Conservation (phyloP, 2,113 vertebrate species). For the Centropus bengalensis region DNA sequence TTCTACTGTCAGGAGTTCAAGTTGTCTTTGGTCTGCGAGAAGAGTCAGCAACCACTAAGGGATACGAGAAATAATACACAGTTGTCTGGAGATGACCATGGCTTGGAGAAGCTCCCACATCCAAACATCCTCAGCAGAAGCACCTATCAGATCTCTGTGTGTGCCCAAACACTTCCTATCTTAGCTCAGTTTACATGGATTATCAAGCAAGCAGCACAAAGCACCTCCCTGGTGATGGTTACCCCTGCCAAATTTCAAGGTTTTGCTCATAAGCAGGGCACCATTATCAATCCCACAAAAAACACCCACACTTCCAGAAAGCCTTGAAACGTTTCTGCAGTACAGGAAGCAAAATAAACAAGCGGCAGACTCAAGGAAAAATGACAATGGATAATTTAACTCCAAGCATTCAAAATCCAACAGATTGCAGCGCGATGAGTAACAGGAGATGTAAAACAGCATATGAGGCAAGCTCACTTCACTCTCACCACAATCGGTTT, state of each 20-base stretch:
- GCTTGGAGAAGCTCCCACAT: not conserved
- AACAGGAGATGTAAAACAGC: not conserved
- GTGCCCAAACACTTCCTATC: not conserved
- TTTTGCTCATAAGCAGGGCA: not conserved
- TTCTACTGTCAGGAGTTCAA: not conserved
- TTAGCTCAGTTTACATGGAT: not conserved
- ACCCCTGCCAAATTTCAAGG: not conserved
- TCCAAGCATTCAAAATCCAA: not conserved
- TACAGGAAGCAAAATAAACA: not conserved
- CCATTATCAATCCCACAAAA: not conserved
- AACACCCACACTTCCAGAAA: not conserved
- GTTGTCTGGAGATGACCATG: not conserved
- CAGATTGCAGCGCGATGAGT: not conserved
- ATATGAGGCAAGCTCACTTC: not conserved
- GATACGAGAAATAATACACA: not conserved
- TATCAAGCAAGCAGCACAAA: not conserved
- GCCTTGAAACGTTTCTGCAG: not conserved
- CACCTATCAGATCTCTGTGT: not conserved
- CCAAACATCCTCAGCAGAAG: not conserved
- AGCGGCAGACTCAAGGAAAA: not conserved
- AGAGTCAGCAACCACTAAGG: not conserved
- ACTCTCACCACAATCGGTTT: not conserved
- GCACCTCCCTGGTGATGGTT: not conserved
- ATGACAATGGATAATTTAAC: not conserved
- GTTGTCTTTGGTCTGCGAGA: not conserved